Evolutionary conservation across 2,888 invertebrate genomes (phyloP).

Genomic region (Arenicola marina): DNA sequence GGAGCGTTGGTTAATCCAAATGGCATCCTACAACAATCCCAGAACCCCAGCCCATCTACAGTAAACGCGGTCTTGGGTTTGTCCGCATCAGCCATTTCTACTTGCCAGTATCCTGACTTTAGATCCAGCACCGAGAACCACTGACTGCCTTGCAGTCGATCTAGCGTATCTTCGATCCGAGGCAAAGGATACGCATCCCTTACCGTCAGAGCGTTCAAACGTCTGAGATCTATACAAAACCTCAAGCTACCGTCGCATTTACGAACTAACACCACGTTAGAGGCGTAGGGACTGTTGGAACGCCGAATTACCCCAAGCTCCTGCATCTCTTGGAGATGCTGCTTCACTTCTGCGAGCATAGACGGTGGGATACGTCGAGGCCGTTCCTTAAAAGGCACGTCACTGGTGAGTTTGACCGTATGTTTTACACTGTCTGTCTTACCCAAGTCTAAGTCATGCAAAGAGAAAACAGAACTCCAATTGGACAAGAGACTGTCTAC

Average conservation of each 20-base stretch:
- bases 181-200: neutral
- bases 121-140: neutral
- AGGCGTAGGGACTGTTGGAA: neutral
- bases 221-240: neutral
- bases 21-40: neutral
- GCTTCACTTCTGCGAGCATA: neutral
- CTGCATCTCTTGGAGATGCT: neutral
- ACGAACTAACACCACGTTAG: neutral
- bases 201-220: neutral
- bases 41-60: neutral
- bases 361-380: neutral
- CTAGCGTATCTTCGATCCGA: neutral
- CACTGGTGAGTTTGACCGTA: neutral
- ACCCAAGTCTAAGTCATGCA: neutral
- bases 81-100: neutral
- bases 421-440: neutral
- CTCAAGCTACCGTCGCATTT: neutral
- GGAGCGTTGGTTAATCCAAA: conserved; percentile 1
- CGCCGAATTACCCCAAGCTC: neutral
- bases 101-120: neutral
- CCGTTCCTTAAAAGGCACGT: neutral
- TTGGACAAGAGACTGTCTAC: too few species aligned
- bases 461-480: too few species aligned
- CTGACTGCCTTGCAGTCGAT: neutral
- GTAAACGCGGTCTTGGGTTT: neutral